Evolutionary conservation across 2,888 invertebrate species (phyloP), one percentile per base, ranked within the genome.

Genomic region (Crepidodera aurea): DNA sequence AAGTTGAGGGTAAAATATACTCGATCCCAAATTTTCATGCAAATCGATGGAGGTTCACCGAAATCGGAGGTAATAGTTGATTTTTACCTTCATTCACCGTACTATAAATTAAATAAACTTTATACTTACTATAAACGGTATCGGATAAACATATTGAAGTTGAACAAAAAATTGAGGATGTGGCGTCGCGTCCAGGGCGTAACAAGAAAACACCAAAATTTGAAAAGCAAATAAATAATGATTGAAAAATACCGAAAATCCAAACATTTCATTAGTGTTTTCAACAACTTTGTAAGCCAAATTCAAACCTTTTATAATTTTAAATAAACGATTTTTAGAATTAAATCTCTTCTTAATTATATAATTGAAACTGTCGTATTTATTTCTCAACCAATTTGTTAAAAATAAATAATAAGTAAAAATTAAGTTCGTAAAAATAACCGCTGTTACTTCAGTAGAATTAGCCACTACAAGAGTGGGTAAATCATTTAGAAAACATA

Each of bases 331-430:
- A 7, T 39, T 4, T 22, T 39, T 25, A 10, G 39, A 39, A 8
- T 22, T 10, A 15, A 8, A 10, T 5, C n/a, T 13, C 19, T 51
- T 51, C 5, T 25, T 3, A 25, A 37, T 39, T 15, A 39, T 39
- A 8, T 32, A 15, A 18, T 56, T 42, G 18, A 19, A 32, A 25
- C 5, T 16, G 13, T 55, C 40, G 37, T 50, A 51, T 53, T 53
- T 62, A 37, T 48, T 53, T 12, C 32, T 57, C 22, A 62, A 22
- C 62, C 62, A 62, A 10, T 62, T 48, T 3, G 51, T 48, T n/a
- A 40, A 6, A 1, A 40, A 12, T 0, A 62, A n/a, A 48, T 55
- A 57, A 12, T 62, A 53, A n/a, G 53, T 29, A 37, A 51, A 46
- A 10, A 57, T 40, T 44, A 32, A 12, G 18, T 3, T 8, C 12